phyloP scores from a whole-genome alignment of 2,797 vertebrate species.

The Eulemur mongoz region DNA sequence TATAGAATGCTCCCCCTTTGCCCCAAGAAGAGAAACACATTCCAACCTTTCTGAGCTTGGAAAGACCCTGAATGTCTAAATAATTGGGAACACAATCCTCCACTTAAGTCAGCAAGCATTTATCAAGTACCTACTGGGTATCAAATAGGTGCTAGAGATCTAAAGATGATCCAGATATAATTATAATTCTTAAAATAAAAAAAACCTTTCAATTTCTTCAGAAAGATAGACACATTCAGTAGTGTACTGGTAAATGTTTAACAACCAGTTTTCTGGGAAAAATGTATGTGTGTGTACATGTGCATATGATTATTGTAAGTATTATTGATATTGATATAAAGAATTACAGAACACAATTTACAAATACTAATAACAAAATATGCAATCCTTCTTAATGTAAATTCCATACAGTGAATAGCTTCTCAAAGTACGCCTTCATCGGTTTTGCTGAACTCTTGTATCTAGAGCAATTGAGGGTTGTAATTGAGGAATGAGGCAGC shows the following conservation, averaged over 20 bases:
- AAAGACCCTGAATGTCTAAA: not conserved
- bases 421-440: not conserved
- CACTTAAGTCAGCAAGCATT: not conserved
- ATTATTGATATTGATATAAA: not conserved
- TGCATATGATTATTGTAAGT: not conserved
- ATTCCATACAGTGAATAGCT: not conserved
- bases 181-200: not conserved
- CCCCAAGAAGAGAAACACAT: not conserved
- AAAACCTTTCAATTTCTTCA: not conserved
- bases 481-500: not conserved
- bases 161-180: not conserved
- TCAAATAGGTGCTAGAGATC: not conserved
- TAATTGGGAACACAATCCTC: not conserved
- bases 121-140: not conserved
- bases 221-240: not conserved
- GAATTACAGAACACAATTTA: not conserved
- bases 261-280: not conserved
- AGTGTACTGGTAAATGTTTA: not conserved
- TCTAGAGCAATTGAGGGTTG: not conserved
- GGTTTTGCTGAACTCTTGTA: not conserved
- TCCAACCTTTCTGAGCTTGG: not conserved
- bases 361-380: not conserved
- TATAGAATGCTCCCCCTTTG: not conserved
- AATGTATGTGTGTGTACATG: not conserved
- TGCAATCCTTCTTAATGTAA: not conserved